Conservation (phyloP, 2,113 vertebrate species). For the Cisticola juncidis region DNA sequence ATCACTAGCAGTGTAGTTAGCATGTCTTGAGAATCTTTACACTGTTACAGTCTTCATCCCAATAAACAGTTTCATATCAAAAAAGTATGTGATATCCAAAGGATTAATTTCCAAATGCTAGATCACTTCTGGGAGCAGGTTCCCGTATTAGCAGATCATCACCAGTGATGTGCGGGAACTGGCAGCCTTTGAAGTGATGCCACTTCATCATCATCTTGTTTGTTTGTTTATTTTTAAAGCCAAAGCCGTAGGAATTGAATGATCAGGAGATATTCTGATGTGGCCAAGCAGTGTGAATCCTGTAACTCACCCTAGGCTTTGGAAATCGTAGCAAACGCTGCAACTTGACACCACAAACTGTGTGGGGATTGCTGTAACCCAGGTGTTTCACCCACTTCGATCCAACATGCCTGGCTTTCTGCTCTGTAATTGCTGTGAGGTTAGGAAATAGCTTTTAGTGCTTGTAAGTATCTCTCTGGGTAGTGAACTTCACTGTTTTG, state of each 20-base stretch:
- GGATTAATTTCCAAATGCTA: neutral
- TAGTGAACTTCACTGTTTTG: neutral
- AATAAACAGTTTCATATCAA: neutral
- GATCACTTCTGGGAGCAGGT: neutral
- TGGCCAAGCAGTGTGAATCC: neutral
- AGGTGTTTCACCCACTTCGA: neutral
- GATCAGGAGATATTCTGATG: neutral
- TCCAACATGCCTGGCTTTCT: neutral
- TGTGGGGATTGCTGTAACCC: neutral
- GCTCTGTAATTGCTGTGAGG: neutral
- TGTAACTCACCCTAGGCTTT: neutral
- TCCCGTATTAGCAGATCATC: neutral
- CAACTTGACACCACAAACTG: fast-evolving
- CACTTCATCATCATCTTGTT: neutral
- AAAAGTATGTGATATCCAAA: neutral
- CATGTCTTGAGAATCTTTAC: neutral
- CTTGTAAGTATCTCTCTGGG: neutral
- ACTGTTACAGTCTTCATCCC: neutral
- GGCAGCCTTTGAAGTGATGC: neutral
- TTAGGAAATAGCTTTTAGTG: neutral
- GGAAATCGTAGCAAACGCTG: neutral
- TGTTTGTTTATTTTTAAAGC: neutral
- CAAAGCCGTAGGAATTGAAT: neutral
- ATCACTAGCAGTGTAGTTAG: neutral
- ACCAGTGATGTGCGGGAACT: neutral